phyloP scores from a whole-genome alignment of 2,113 vertebrate species.

The Petrocephalus microphthalmus region DNA sequence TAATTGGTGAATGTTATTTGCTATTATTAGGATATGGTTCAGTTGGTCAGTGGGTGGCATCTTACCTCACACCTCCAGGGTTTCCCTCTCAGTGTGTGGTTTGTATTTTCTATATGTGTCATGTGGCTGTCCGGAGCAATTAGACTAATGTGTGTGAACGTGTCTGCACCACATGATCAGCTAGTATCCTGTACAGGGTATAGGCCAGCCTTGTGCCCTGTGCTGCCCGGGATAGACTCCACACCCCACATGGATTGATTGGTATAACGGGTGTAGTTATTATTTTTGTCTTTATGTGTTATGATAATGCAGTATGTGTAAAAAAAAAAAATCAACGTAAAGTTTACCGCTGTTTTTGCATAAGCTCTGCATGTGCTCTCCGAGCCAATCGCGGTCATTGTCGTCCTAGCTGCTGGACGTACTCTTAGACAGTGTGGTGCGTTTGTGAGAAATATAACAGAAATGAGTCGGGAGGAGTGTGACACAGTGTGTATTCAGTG shows the following conservation, averaged over 20 bases:
- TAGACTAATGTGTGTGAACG: not conserved
- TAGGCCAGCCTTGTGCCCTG: not conserved
- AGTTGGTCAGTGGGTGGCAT: not conserved
- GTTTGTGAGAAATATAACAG: not conserved
- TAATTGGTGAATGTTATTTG: not conserved
- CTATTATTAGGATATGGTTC: not conserved
- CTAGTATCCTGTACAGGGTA: not conserved
- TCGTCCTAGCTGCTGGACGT: not conserved
- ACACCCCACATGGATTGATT: not conserved
- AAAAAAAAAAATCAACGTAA: not conserved
- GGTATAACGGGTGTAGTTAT: not conserved
- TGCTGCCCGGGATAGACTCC: not conserved
- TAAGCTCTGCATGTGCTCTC: not conserved
- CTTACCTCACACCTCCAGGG: not conserved
- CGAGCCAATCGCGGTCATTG: not conserved
- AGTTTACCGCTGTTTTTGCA: not conserved
- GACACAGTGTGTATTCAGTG: not conserved
- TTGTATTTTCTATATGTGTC: not conserved
- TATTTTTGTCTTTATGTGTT: not conserved
- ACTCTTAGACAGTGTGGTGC: not conserved
- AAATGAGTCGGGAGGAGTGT: not conserved
- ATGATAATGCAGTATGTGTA: not conserved
- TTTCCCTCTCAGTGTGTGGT: not conserved
- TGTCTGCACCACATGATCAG: not conserved
- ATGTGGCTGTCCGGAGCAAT: not conserved